Evolutionary conservation across 2,797 vertebrate species (phyloP), one percentile per base, ranked within the genome.

Genomic region (Delichon dasypus): DNA sequence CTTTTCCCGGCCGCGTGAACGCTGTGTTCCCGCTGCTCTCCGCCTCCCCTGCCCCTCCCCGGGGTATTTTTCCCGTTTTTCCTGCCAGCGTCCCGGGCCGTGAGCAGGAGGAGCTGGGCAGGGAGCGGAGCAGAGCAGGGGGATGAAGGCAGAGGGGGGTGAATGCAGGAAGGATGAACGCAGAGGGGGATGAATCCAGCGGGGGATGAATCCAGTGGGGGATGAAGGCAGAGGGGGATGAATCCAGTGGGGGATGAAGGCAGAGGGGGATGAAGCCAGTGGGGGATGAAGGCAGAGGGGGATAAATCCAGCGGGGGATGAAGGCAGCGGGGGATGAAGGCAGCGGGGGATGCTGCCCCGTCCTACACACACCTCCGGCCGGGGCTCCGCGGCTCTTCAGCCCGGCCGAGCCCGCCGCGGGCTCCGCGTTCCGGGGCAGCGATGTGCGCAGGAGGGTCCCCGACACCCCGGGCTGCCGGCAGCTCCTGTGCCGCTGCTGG

Each of bases 321-420:
- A 40, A 4, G 48, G 3, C 9, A 0, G 61, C 29, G 16, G 42
- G 36, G 20, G 5, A 1, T 16, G 67, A 19, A 25, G 7, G 3
- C 36, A 38, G 36, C 4, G 4, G 27, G 21, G 13, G 50, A 16
- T 44, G 68, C 45, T 77, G 48, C 45, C 32, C 32, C 29, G 32
- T 8, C 36, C 74, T 53, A 7, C 75, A 34, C 29, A 85, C 65
- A 26, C 16, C 16, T 16, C 68, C 29, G 1, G 0, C 4, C 4
- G 32, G 34, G 10, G 3, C 34, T 13, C 30, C 21, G 27, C 13
- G 64, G 32, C 47, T 81, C 14, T 18, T n/a, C 15, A 74, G 77
- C 62, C 66, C 50, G 1, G 57, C 57, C 36, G 79, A 32, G 45
- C 60, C 47, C 18, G 0, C 27, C 19, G 57, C 34, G 27, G 57